A percentile compares a stretch with the other conserved stretches of the same genome.
Evolutionary conservation across 37 sponge, comb jelly and placozoan genomes (phyloP).

Genomic region (Mnemiopsis leidyi): DNA sequence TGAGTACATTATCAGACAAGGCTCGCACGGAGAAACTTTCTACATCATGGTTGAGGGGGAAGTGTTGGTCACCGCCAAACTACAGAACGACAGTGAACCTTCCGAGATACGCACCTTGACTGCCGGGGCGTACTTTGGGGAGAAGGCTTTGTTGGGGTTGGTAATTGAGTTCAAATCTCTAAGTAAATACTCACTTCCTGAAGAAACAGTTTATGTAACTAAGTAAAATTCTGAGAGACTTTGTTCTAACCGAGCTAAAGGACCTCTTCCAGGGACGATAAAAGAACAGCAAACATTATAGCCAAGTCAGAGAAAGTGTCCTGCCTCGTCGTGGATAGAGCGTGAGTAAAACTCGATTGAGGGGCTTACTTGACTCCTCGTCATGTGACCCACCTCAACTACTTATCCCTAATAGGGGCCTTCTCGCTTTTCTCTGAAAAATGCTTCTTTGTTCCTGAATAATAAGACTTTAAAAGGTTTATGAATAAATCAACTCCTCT

Average conservation of each 20-base stretch:
- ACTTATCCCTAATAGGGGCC: background rate
- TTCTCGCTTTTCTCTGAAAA: background rate
- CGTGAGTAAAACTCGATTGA: background rate
- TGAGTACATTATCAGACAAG: conserved; percentile 93
- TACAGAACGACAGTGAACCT: conserved; percentile 68
- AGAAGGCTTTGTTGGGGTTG: conserved; percentile 89
- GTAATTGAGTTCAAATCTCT: too few species aligned
- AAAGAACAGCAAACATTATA: conserved; percentile 92
- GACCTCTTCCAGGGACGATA: conserved; percentile 69
- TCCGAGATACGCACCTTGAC: conserved; percentile 78
- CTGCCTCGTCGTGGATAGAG: conserved; percentile 86
- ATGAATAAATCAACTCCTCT: too few species aligned
- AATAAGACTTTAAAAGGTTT: conserved; percentile 63
- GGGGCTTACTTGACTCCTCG: background rate
- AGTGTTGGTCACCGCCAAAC: conserved; percentile 66
- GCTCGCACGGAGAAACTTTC: conserved; percentile 93
- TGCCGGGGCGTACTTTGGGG: conserved; percentile 89
- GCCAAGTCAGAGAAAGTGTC: conserved; percentile 77
- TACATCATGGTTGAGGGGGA: conserved; percentile 91
- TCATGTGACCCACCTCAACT: background rate
- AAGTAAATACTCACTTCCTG: background rate
- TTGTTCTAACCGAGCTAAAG: background rate
- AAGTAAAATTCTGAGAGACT: too few species aligned
- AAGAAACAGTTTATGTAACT: too few species aligned
- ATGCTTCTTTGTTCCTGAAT: conserved; percentile 27